A percentile compares a stretch with the other conserved stretches of the same genome.
Evolutionary conservation across 2,797 vertebrate genomes (phyloP).

Genomic region (Muscicapa striata): DNA sequence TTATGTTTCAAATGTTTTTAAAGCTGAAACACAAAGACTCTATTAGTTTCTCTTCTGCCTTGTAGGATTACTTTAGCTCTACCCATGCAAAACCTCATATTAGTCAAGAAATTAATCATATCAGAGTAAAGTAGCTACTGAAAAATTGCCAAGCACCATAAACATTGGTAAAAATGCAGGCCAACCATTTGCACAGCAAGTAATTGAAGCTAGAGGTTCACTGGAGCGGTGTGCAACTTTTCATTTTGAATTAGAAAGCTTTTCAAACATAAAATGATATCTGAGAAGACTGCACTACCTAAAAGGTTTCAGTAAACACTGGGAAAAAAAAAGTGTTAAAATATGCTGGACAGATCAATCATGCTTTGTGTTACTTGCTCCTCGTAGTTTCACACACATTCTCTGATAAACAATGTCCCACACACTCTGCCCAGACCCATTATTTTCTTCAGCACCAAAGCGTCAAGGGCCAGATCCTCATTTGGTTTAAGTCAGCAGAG

Average conservation of each 20-base stretch:
- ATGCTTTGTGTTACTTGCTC: conserved; percentile 68
- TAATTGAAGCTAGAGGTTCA: conserved; percentile 77
- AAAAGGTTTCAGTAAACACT: conserved; percentile 77
- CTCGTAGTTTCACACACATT: conserved; percentile 61
- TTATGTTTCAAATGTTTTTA: conserved; percentile 82
- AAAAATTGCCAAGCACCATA: conserved; percentile 82
- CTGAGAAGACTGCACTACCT: conserved; percentile 74
- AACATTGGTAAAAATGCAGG: conserved; percentile 81
- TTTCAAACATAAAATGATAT: conserved; percentile 76
- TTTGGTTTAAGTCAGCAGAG: conserved; percentile 59
- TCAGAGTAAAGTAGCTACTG: conserved; percentile 81
- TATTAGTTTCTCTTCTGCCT: conserved; percentile 74
- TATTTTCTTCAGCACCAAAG: conserved; percentile 74
- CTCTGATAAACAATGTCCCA: conserved; percentile 76
- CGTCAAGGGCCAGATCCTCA: conserved; percentile 57
- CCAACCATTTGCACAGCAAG: conserved; percentile 75
- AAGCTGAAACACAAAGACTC: conserved; percentile 71
- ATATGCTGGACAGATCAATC: conserved; percentile 77
- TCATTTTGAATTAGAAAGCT: conserved; percentile 82
- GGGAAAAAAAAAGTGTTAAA: conserved; percentile 64
- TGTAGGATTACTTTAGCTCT: conserved; percentile 76
- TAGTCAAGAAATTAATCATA: conserved; percentile 83
- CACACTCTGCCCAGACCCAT: conserved; percentile 73
- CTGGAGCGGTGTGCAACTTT: conserved; percentile 69
- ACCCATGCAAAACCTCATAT: conserved; percentile 67